Evolutionary conservation across 2,888 invertebrate species (phyloP), one percentile per base, ranked within the genome.

Genomic region (Calephelis perditalis): DNA sequence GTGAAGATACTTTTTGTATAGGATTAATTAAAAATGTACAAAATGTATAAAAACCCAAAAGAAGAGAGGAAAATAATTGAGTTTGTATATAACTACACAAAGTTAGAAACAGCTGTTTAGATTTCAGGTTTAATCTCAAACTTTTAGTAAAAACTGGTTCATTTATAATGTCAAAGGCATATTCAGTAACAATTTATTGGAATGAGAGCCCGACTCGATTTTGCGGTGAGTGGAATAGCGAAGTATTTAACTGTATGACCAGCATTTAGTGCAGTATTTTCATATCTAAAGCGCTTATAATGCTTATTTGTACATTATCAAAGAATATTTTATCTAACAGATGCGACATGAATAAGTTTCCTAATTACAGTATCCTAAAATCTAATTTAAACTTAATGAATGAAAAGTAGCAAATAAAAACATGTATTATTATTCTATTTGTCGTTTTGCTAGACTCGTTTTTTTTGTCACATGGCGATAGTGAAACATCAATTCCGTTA

Each of bases 241-340:
- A 57, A 26, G 37, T 37, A 46, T n/a, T n/a, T 45, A 45, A 57
- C 57, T 57, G 47, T 26, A 26, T 46, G 37, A 49, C 58, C 58
- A 47, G 40, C 49, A 58, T 58, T 58, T 58, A 58, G 58, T 58
- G 58, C 58, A 58, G 58, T 58, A 58, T 58, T 58, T 58, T 58
- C 37, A 58, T 37, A 58, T 58, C 47, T 49, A 49, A 47, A 47
- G 57, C 46, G 47, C 56, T 58, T 49, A 15, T 40, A 40, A 49
- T 40, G 58, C 49, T 58, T 37, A 47, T 47, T 58, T 58, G 47
- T 47, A 26, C n/a, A 40, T 40, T 8, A 11, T 6, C 58, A 58
- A 37, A 37, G 58, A 58, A 8, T 49, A 40, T 26, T 8, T 2
- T 56, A 11, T 37, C 0, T 7, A 40, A 40, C 49, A 58, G 58